Percentiles rank a stretch among this genome's conserved stretches.
Evolutionary conservation across 2,113 vertebrate species (phyloP).

Genomic region (Eptesicus fuscus): DNA sequence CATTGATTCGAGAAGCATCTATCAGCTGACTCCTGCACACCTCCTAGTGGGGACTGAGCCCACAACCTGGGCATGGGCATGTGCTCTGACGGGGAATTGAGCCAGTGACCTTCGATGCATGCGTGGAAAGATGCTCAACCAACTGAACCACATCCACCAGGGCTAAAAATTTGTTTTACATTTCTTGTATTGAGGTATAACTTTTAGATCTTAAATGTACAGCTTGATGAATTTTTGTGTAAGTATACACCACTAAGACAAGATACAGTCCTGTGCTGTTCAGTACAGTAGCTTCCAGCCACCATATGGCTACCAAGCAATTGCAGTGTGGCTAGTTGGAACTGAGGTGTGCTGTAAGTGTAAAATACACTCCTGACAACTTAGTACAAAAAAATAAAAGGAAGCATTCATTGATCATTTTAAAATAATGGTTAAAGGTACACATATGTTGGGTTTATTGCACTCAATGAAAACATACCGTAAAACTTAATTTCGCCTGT

Average conservation of each 20-base stretch:
- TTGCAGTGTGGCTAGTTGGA: neutral
- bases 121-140: neutral
- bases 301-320: accelerated
- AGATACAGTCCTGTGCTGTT: neutral
- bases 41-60: neutral
- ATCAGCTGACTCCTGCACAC: neutral
- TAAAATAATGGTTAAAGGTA: neutral
- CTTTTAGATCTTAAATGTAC: neutral
- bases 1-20: neutral
- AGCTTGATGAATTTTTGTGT: neutral
- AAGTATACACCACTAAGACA: neutral
- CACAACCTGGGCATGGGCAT: neutral
- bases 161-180: too few relatives aligned
- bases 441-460: neutral
- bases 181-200: neutral
- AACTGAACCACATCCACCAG: neutral
- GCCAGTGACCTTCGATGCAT: neutral
- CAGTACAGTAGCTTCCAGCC: neutral
- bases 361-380: neutral
- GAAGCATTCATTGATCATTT: neutral
- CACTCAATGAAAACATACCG: neutral
- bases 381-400: neutral
- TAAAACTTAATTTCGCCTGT: neutral
- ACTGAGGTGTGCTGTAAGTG: neutral
- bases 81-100: neutral